A percentile compares a stretch with the other conserved stretches of the same genome.
phyloP scores from a whole-genome alignment of 2,888 invertebrate genomes.

The Argyresthia goedartella region DNA sequence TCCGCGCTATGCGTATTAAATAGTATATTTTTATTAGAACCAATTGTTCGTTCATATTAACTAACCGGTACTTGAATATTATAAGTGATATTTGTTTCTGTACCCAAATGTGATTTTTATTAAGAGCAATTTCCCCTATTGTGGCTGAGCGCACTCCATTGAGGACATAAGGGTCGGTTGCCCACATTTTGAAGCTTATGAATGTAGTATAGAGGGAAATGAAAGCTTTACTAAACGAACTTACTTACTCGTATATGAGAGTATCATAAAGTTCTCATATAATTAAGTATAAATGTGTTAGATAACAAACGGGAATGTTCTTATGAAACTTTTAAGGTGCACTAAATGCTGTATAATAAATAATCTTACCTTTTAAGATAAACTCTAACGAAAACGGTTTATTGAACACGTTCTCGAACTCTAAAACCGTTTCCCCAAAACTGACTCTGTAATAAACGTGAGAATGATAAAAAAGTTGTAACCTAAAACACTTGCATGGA shows the following conservation, averaged over 20 bases:
- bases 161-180: conserved; percentile 19
- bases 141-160: conserved; percentile 39
- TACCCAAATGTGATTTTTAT: conserved; percentile 58
- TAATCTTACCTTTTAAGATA: neutral
- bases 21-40: too few relatives aligned
- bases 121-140: conserved; percentile 57
- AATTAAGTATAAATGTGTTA: too few relatives aligned
- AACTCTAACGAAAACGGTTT: neutral
- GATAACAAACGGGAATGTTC: too few relatives aligned
- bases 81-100: neutral
- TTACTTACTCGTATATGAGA: neutral
- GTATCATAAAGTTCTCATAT: too few relatives aligned
- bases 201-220: neutral
- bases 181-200: neutral
- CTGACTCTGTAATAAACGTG: conserved; percentile 34
- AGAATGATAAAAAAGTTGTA: conserved; percentile 23
- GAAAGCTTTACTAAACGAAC: neutral
- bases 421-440: conserved; percentile 5
- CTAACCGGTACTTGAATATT: too few relatives aligned
- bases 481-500: conserved; percentile 12
- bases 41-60: too few relatives aligned
- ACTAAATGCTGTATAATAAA: conserved; percentile 1
- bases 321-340: too few relatives aligned
- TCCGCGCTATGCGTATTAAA: too few relatives aligned
- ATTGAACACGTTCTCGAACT: neutral